Percentiles rank a stretch among this genome's conserved stretches.
Conservation (phyloP, 2,797 vertebrate species). For the Acanthurus lineatus region DNA sequence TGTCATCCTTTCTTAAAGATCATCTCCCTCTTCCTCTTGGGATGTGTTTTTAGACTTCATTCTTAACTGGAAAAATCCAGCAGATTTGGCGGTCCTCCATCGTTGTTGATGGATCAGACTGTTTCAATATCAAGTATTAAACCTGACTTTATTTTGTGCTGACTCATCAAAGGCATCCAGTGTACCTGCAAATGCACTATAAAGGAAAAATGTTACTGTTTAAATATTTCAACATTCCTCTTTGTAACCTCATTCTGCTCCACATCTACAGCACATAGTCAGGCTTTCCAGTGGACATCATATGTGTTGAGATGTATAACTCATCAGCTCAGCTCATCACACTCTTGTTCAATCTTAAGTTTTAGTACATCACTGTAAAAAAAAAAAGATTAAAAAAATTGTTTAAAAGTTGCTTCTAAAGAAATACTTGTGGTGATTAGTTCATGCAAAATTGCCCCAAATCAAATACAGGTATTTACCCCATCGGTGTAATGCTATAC, state of each 20-base stretch:
- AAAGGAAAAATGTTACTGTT: background rate
- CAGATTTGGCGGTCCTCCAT: conserved; percentile 23
- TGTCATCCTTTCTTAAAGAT: conserved; percentile 69
- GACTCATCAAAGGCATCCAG: conserved; percentile 62
- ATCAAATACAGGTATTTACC: background rate
- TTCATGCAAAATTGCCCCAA: background rate
- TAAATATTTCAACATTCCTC: conserved; percentile 13
- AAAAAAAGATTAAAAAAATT: background rate
- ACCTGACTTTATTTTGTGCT: conserved; percentile 50
- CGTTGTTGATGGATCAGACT: conserved; percentile 7
- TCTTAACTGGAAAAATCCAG: conserved; percentile 16
- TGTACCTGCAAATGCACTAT: conserved; percentile 26
- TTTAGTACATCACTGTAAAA: background rate
- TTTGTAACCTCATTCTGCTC: conserved; percentile 12
- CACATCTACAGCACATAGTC: background rate
- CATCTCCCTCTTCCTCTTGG: conserved; percentile 53
- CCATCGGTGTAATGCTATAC: background rate
- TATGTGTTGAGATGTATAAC: background rate
- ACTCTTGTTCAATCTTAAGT: background rate
- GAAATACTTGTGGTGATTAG: background rate
- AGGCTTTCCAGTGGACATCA: background rate
- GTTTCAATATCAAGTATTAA: conserved; percentile 17
- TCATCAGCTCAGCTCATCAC: background rate
- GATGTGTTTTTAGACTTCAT: conserved; percentile 17
- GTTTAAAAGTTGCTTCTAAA: background rate